Conservation (phyloP, 2,113 vertebrate genomes). For the Cromileptes altivelis region DNA sequence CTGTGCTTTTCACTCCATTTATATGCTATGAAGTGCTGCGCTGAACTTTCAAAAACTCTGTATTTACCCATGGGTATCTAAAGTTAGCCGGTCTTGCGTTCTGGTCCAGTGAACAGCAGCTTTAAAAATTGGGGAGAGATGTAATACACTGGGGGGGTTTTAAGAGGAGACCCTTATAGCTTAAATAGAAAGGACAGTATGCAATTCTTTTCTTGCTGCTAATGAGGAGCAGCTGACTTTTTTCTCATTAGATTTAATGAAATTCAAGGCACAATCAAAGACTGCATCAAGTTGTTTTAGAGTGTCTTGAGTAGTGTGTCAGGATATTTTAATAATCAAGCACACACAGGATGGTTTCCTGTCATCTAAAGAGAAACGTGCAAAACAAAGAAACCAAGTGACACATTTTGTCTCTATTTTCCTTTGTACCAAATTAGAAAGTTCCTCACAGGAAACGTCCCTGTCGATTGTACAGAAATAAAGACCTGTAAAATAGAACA, state of each 20-base stretch:
- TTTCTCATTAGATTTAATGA: not conserved
- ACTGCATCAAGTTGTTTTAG: too few relatives aligned
- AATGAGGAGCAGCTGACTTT: constrained; percentile 11
- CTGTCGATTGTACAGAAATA: not conserved
- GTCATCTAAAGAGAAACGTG: constrained; percentile 1
- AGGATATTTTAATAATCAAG: constrained; percentile 5
- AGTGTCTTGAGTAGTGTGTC: not conserved
- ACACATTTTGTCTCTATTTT: not conserved
- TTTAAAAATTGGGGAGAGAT: constrained; percentile 24
- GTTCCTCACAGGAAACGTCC: not conserved
- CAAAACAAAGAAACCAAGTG: not conserved
- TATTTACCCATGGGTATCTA: constrained; percentile 10
- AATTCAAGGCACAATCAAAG: too few relatives aligned
- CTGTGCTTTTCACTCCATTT: constrained; percentile 7
- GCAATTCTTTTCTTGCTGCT: constrained; percentile 5
- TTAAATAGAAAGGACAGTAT: constrained; percentile 7
- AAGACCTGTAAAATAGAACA: not conserved
- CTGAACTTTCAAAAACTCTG: constrained; percentile 27
- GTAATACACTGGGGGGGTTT: constrained; percentile 21
- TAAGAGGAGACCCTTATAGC: constrained; percentile 11
- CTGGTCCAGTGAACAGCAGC: constrained; percentile 35
- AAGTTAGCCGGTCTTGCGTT: constrained; percentile 23
- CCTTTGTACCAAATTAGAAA: not conserved
- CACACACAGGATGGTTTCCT: not conserved
- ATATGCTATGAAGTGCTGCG: not conserved